Evolutionary conservation across 2,888 invertebrate species (phyloP), one percentile per base, ranked within the genome.

Genomic region (Corythucha ciliata): DNA sequence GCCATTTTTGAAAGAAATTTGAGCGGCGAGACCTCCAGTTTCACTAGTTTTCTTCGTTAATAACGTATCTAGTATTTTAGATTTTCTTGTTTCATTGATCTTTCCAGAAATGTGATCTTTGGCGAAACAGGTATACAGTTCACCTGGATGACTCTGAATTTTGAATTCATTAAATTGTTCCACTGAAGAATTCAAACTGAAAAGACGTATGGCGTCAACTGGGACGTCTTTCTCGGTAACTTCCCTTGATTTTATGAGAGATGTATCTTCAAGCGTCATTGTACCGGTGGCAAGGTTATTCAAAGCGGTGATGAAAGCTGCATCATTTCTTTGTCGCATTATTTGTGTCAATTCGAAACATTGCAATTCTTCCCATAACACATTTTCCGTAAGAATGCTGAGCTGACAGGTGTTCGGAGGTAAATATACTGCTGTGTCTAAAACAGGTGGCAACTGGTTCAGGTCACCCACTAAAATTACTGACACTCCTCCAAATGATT

Each of bases 381-480:
- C 52, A 29, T 49, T 48, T 33, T 44, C 32, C 21, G 50, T 41
- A n/a, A n/a, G n/a, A n/a, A n/a, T n/a, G n/a, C n/a, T n/a, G n/a
- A n/a, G n/a, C n/a, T n/a, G n/a, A n/a, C n/a, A n/a, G 7, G 45
- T 33, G 22, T 51, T 45, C 25, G 58, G 48, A 20, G 42, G 18
- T 26, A 46, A 47, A 52, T 57, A 65, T 34, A 64, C 54, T 16
- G 56, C 45, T 7, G 39, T 44, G 33, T 63, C 63, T 26, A 57
- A 56, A 14, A 66, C 63, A 12, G 65, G 64, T 14, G 63, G 62
- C 22, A 65, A 54, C 57, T 66, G 64, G 56, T 62, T 57, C 8
- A 66, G 59, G 52, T 66, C 66, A 21, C 66, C 67, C 33, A 67
- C 60, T 8, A 61, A 55, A 12, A 66, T 51, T 4, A 67, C 57